These are phyloP conservation scores for Vanessa atalanta DNA, from an alignment of 1,140 invertebrate genomes.

Conservation along the genomic window DNA sequence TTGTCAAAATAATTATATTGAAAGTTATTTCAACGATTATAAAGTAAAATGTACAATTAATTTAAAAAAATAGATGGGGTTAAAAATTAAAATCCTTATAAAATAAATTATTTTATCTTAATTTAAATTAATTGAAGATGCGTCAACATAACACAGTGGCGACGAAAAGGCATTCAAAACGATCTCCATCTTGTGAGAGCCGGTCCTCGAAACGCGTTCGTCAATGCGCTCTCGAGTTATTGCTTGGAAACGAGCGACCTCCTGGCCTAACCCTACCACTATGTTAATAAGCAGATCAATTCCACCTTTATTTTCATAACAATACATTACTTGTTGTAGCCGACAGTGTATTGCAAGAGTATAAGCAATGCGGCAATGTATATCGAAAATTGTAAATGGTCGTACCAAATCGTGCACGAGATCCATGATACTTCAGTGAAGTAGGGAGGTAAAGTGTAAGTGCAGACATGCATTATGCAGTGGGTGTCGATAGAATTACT, in stretches of 20 bases:
- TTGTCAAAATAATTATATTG: neutral
- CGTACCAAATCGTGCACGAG: constrained; percentile 45
- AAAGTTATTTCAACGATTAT: too few species aligned
- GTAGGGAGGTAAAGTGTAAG: constrained; percentile 54
- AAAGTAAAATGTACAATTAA: too few species aligned
- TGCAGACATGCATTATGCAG: constrained; percentile 71
- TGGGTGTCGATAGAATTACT: constrained; percentile 61
- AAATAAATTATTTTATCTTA: neutral
- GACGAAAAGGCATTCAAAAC: constrained; percentile 60
- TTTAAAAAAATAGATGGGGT: too few species aligned
- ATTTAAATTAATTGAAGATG: constrained; percentile 19
- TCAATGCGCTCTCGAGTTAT: constrained; percentile 72
- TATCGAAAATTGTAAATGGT: neutral
- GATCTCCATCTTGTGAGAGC: constrained; percentile 59
- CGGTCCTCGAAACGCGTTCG: constrained; percentile 63
- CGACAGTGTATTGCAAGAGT: neutral
- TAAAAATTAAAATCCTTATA: too few species aligned
- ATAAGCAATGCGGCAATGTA: constrained; percentile 26
- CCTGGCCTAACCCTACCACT: constrained; percentile 38
- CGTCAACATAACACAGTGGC: constrained; percentile 24
- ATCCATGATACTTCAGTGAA: constrained; percentile 38
- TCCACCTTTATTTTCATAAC: neutral
- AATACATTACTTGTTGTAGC: constrained; percentile 37
- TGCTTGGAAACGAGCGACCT: constrained; percentile 64
- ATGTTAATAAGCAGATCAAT: neutral